Base-by-base conservation (phyloP, 2,888 invertebrate genomes). In the Pollenia labialis region DNA sequence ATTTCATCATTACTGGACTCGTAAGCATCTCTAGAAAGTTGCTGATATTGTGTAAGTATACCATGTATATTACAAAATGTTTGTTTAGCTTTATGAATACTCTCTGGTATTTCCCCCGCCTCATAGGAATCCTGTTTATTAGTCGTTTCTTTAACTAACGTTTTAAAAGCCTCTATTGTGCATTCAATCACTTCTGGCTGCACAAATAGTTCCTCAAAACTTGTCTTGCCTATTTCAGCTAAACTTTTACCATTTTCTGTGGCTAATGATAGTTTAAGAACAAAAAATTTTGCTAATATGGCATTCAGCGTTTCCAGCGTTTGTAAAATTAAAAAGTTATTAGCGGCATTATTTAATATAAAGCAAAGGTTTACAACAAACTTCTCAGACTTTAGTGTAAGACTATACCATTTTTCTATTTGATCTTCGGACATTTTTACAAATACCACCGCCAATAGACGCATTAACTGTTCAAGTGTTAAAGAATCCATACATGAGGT, bases 281-380 rank as follows among this genome's bases (percentile, higher is more conserved):
- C 58, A 42, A 92, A 92, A 88, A 92, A 93, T 86, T 93, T 93
- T 69, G 94, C 94, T 89, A 94, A 94, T 10, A 95, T 91, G 44
- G 95, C 94, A 89, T 95, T 95, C 7, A 95, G 91, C 56, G 95
- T 94, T 90, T 96, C 95, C 64, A 96, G 92, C 0, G 95, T 94
- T 77, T 94, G 94, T 2, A 94, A 90, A 11, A 96, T 90, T 2
- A 96, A 92, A 18, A 95, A 94, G 88, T 94, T 94, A 91, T 96
- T 96, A 12, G 95, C 95, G 0, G 97, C 97, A 92, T 96, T 97
- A 79, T 94, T 94, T 81, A 98, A 93, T 87, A 97, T 96, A 90
- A 96, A 97, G 88, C 94, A 95, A 60, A 97, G 92, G 88, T 95
- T 94, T 66, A 94, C 93, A 0, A 95, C 94, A 85, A 95, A 94